Evolutionary conservation across 2,888 invertebrate genomes (phyloP).

Genomic region (Conchocele bisecta): DNA sequence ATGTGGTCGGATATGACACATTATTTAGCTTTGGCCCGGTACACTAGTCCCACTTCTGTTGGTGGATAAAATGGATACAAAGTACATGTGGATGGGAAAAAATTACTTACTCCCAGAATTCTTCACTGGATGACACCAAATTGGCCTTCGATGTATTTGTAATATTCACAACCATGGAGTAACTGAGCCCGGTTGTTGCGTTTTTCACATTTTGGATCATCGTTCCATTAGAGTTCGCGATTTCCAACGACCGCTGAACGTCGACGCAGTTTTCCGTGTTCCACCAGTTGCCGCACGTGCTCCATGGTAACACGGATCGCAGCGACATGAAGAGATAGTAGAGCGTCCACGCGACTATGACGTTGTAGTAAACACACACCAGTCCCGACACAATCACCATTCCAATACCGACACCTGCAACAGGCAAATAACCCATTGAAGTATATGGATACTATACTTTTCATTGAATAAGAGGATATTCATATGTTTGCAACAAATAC

Average conservation of each 20-base stretch:
- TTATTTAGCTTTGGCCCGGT: too few relatives aligned
- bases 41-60: too few relatives aligned
- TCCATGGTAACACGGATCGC: conserved; percentile 81
- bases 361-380: conserved; percentile 83
- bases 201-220: conserved; percentile 8
- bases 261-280: conserved; percentile 75
- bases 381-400: conserved; percentile 82
- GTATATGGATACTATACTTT: too few relatives aligned
- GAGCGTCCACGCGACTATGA: conserved; percentile 83
- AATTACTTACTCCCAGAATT: conserved; percentile 79
- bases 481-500: too few relatives aligned
- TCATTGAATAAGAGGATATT: too few relatives aligned
- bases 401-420: conserved; percentile 82
- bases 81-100: too few relatives aligned
- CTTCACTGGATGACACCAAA: conserved; percentile 69
- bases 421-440: too few relatives aligned
- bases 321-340: conserved; percentile 82
- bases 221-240: conserved; percentile 4
- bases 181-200: conserved; percentile 3
- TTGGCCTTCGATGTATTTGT: not conserved
- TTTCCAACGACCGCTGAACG: conserved; percentile 22
- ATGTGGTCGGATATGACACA: too few relatives aligned
- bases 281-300: conserved; percentile 81
- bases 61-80: too few relatives aligned
- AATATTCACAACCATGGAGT: conserved; percentile 6